Evolutionary conservation across 2,797 vertebrate genomes (phyloP).

Genomic region (Sternotherus odoratus): DNA sequence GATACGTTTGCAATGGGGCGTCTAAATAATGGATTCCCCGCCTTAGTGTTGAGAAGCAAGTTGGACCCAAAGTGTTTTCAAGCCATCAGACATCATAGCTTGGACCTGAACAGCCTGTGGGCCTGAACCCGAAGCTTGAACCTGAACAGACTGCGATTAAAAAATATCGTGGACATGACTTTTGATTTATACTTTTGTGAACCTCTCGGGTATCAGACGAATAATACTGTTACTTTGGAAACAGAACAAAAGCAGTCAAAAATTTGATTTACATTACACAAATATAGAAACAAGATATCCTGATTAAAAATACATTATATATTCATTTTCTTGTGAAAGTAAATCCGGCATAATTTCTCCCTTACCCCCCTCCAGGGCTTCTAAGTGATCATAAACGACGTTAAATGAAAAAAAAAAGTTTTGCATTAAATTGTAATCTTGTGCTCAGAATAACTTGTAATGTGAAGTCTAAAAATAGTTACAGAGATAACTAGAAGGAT

Average conservation of each 20-base stretch:
- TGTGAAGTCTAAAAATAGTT: conserved; percentile 9
- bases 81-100: neutral
- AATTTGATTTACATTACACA: rapidly evolving
- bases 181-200: neutral
- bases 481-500: neutral
- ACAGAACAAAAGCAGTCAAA: neutral
- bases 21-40: neutral
- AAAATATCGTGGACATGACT: neutral
- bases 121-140: neutral
- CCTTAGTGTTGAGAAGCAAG: neutral
- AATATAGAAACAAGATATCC: neutral
- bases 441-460: conserved; percentile 35
- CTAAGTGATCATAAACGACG: neutral
- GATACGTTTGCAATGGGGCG: neutral
- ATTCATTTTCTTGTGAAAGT: neutral
- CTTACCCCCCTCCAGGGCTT: neutral
- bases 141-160: neutral
- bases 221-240: neutral
- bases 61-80: neutral
- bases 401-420: neutral
- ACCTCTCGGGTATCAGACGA: neutral
- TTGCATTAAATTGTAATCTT: neutral
- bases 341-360: neutral
- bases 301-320: neutral
- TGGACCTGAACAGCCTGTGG: neutral